Percentiles rank a stretch among this genome's conserved stretches.
Evolutionary conservation across 92 coral and sea anemone species (phyloP).

Genomic region (Palythoa caribaeorum): DNA sequence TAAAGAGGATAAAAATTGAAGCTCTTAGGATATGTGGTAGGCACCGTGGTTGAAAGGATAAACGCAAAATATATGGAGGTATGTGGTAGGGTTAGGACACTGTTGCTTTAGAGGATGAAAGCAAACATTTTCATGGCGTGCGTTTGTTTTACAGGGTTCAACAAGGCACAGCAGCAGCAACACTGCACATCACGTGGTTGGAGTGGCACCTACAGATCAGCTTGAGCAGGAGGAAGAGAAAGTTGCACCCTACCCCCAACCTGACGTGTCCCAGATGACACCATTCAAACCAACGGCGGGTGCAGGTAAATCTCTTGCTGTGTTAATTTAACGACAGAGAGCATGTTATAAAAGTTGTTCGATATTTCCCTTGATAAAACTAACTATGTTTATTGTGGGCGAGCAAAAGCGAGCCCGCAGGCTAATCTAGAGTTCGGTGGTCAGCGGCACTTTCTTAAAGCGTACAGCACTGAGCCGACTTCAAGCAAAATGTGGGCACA

Average conservation of each 20-base stretch:
- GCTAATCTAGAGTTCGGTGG: too few species aligned
- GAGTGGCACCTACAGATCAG: slow-evolving; percentile 53
- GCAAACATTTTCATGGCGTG: neutral
- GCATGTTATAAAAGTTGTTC: neutral
- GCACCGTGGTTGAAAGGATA: too few species aligned
- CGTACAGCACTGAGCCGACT: too few species aligned
- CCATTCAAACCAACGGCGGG: slow-evolving; percentile 97
- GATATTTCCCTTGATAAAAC: neutral
- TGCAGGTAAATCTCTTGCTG: slow-evolving; percentile 62
- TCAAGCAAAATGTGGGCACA: too few species aligned
- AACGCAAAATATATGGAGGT: neutral
- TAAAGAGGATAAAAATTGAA: neutral
- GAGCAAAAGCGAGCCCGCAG: too few species aligned
- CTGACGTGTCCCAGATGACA: slow-evolving; percentile 92
- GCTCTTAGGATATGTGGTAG: neutral
- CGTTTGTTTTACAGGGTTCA: slow-evolving; percentile 60
- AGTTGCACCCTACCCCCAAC: slow-evolving; percentile 70
- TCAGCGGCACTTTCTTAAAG: too few species aligned
- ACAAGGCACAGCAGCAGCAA: slow-evolving; percentile 61
- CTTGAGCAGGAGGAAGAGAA: slow-evolving; percentile 80
- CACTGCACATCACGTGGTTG: slow-evolving; percentile 3
- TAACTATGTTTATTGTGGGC: too few species aligned
- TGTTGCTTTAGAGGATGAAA: neutral
- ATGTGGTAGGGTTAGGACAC: neutral
- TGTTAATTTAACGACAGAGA: too few species aligned